Conservation (phyloP, 2,797 vertebrate genomes). For the Anolis apletophallus region DNA sequence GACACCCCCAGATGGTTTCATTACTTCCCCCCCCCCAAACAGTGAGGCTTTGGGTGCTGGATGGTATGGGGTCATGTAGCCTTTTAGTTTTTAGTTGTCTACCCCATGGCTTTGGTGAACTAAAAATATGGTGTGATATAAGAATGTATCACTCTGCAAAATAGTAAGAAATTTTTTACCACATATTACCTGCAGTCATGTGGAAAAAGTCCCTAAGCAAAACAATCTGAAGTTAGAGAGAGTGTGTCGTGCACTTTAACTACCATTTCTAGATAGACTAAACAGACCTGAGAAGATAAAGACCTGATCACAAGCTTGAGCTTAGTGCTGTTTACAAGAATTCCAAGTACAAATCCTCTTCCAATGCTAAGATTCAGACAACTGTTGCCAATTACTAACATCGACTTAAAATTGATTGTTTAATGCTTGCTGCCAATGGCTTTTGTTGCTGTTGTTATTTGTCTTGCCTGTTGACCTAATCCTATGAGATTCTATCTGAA, state of each 20-base stretch:
- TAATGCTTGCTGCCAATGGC: slow-evolving; percentile 39
- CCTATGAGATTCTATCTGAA: not conserved
- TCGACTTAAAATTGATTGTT: slow-evolving; percentile 29
- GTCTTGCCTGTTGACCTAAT: slow-evolving; percentile 4
- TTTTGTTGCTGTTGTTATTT: not conserved
- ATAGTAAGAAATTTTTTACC: not conserved
- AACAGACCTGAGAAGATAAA: slow-evolving; percentile 38
- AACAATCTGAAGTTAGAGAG: not conserved
- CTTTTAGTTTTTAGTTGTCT: too few species aligned
- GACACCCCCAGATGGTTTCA: too few species aligned
- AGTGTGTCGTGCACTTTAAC: not conserved
- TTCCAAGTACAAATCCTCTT: slow-evolving; percentile 55
- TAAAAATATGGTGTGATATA: not conserved
- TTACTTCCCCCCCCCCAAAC: too few species aligned
- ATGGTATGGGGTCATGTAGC: too few species aligned
- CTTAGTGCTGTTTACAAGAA: slow-evolving; percentile 47
- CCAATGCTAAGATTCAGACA: slow-evolving; percentile 51
- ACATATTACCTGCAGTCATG: not conserved
- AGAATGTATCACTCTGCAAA: not conserved
- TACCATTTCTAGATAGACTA: slow-evolving; percentile 10
- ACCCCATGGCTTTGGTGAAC: not conserved
- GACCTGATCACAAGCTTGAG: slow-evolving; percentile 31
- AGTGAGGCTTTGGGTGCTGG: too few species aligned
- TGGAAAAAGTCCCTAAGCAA: not conserved
- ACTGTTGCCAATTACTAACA: slow-evolving; percentile 41